Base-by-base conservation (phyloP, 2,797 vertebrate species). In the Parambassis ranga region DNA sequence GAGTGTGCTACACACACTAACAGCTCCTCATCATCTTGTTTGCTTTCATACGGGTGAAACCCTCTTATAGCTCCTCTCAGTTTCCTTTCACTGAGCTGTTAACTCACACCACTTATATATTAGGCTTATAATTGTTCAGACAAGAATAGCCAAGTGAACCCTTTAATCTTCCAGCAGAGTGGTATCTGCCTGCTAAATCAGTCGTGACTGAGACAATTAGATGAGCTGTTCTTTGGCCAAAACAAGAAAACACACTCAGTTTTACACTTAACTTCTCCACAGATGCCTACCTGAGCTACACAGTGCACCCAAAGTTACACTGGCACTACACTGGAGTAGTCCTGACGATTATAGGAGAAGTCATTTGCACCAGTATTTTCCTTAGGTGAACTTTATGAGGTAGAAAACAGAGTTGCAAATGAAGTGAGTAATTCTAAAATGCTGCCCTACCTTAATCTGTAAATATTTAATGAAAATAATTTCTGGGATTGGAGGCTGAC, bases 201-300 rank as follows among this genome's bases (percentile, higher is more conserved):
- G 49, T 63, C 81, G 75, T 75, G 77, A 81, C 77, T 65, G 51
- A 71, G 58, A 22, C 71, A 61, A 79, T 72, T 74, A 74, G 33
- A 60, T 19, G 28, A 64, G 39, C 24, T 61, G 37, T 43, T 74
- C 20, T 57, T 61, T 52, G 42, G 50, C 23, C 43, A 70, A 47
- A 77, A 71, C 42, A 56, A 41, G 60, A 26, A 60, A 60, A 46
- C 33, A 43, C 35, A 10, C 13, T 51, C 36, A 14, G 15, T 26
- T 43, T n/a, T 51, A 43, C 61, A 16, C 19, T 42, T 9, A 60
- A 48, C 49, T 56, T 39, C n/a, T 41, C 37, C 62, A 59, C 9
- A 41, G 37, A 47, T 28, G 20, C 6, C 18, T 6, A 18, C 24
- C 46, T 60, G n/a, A 50, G 15, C 59, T 18, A 20, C 32, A 22